Conservation (phyloP, 1,140 invertebrate species). For the Scaptomyza hsui region DNA sequence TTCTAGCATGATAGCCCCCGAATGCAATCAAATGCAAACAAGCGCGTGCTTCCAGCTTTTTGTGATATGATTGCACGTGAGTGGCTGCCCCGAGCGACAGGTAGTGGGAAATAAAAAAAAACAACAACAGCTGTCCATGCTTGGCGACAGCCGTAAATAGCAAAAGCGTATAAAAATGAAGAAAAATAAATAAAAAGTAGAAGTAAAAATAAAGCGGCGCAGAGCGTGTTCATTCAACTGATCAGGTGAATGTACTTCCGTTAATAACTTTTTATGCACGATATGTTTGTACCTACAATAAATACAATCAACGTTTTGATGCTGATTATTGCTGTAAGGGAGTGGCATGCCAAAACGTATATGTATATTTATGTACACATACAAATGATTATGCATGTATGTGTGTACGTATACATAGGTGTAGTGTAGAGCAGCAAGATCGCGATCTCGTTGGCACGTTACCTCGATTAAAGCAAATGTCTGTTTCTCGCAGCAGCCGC, state of each 20-base stretch:
- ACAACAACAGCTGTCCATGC: constrained; percentile 56
- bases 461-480: constrained; percentile 73
- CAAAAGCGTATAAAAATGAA: constrained; percentile 45
- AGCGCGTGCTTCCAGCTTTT: constrained; percentile 64
- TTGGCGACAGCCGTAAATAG: constrained; percentile 63
- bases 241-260: constrained; percentile 82
- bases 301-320: constrained; percentile 13
- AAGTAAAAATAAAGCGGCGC: constrained; percentile 42
- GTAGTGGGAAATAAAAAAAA: constrained; percentile 18
- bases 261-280: constrained; percentile 58
- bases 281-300: constrained; percentile 14
- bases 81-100: constrained; percentile 36
- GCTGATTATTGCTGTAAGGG: constrained; percentile 51
- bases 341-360: constrained; percentile 43
- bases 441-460: constrained; percentile 72
- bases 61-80: constrained; percentile 71
- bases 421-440: constrained; percentile 21
- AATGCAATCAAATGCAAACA: constrained; percentile 79
- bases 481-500: constrained; percentile 21
- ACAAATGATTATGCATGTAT: background rate
- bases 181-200: constrained; percentile 59
- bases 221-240: constrained; percentile 77
- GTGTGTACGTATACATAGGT: background rate
- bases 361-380: background rate
- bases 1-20: constrained; percentile 29